These are phyloP conservation scores for Drosophila biarmipes DNA, from an alignment of 1,140 invertebrate genomes.

Conservation along the genomic window DNA sequence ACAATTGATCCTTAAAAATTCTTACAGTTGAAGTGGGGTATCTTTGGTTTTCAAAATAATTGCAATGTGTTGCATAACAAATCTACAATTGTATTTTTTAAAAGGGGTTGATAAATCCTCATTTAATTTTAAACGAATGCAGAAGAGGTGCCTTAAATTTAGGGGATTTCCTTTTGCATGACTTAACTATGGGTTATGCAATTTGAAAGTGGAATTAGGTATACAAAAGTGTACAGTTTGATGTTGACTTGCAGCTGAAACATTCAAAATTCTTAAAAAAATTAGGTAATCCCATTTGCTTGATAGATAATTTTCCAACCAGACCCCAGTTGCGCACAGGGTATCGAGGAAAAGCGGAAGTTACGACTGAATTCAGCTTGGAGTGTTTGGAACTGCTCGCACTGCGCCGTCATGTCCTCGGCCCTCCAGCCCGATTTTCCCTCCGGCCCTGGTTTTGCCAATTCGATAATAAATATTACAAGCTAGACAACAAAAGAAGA, in stretches of 20 bases:
- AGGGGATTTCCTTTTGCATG: no score
- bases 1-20: not conserved
- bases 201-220: no score
- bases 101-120: not conserved
- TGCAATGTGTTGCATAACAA: not conserved
- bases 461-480: constrained; percentile 82
- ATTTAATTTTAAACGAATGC: no score
- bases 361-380: constrained; percentile 49
- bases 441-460: constrained; percentile 47
- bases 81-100: not conserved
- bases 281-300: not conserved
- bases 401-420: constrained; percentile 61
- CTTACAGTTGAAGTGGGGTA: no score
- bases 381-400: constrained; percentile 67
- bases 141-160: no score
- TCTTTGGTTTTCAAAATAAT: no score
- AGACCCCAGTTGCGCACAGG: not conserved
- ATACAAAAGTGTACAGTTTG: no score
- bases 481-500: constrained; percentile 71
- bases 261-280: no score
- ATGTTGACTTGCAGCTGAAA: no score
- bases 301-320: not conserved
- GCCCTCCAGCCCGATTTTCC: constrained; percentile 3
- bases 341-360: constrained; percentile 31
- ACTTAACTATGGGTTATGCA: no score